Conservation (phyloP, 2,113 vertebrate species). For the Lampris megalopsis region DNA sequence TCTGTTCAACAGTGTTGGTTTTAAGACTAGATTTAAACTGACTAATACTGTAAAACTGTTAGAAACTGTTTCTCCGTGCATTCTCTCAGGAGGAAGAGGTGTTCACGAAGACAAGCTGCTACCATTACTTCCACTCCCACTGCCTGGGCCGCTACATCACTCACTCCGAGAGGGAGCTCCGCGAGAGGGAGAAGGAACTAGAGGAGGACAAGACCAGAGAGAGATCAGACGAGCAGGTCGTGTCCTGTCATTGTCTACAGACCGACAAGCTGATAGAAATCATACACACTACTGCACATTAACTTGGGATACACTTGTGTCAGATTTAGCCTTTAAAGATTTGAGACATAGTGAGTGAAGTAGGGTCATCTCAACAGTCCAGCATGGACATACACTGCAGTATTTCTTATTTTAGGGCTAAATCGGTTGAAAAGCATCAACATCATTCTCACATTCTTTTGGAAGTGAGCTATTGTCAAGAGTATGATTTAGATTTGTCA, state of each 20-base stretch:
- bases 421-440: no score
- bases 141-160: slow-evolving; percentile 92
- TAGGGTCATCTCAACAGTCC: no score
- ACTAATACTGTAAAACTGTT: not conserved
- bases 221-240: slow-evolving; percentile 56
- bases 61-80: not conserved
- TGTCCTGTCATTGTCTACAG: not conserved
- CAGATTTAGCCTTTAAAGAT: not conserved
- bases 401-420: no score
- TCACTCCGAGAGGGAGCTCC: slow-evolving; percentile 90
- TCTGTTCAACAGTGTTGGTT: no score
- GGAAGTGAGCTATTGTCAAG: no score
- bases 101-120: slow-evolving; percentile 94
- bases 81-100: slow-evolving; percentile 89
- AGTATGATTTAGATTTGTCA: no score
- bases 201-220: slow-evolving; percentile 82
- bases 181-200: slow-evolving; percentile 83
- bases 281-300: not conserved
- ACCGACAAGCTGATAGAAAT: no score
- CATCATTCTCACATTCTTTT: no score
- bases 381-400: no score
- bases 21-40: no score
- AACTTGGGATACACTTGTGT: not conserved
- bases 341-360: not conserved
- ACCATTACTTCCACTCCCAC: slow-evolving; percentile 97